phyloP scores from a whole-genome alignment of 2,797 vertebrate species.

The Oophaga sylvatica region DNA sequence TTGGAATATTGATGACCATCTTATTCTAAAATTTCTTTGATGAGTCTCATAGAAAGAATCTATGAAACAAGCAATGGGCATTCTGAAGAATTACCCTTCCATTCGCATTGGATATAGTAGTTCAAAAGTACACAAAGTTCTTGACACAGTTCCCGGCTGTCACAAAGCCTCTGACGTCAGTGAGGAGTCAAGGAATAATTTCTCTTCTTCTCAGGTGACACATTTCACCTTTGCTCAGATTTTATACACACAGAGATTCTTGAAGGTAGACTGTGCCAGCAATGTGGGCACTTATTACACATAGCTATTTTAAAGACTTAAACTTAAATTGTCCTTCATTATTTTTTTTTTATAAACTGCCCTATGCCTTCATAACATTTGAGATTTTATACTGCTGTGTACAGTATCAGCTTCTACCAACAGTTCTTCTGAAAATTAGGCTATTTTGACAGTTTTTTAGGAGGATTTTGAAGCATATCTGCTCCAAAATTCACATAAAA shows the following conservation, averaged over 20 bases:
- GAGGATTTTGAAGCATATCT: too few relatives aligned
- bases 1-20: not conserved
- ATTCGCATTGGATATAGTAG: conserved; percentile 1
- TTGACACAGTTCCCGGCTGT: not conserved
- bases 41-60: not conserved
- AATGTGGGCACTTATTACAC: not conserved
- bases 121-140: not conserved
- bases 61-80: not conserved
- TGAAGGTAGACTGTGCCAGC: not conserved
- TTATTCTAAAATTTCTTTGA: not conserved
- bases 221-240: conserved; percentile 15
- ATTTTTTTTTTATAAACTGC: not conserved
- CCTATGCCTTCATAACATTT: not conserved
- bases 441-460: too few relatives aligned
- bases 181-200: not conserved
- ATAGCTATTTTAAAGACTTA: not conserved
- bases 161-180: not conserved
- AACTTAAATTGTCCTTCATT: not conserved
- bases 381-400: too few relatives aligned
- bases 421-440: too few relatives aligned
- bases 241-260: not conserved
- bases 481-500: too few relatives aligned
- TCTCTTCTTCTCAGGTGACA: conserved; percentile 18
- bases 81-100: not conserved
- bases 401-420: too few relatives aligned